Evolutionary conservation across 2,888 invertebrate genomes (phyloP).

Genomic region (Ophraella communa): DNA sequence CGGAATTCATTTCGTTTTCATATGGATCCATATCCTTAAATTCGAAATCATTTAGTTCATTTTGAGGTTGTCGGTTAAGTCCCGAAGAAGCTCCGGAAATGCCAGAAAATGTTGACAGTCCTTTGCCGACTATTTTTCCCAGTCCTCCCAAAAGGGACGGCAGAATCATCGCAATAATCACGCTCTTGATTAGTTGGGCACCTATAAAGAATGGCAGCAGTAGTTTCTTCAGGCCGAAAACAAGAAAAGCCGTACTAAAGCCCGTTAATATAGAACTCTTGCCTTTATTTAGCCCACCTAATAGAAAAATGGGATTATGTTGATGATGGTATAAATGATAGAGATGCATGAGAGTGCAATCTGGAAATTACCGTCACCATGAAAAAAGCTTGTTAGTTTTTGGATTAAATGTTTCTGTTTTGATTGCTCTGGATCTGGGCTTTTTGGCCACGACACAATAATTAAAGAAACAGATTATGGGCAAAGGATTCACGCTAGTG

Average conservation of each 20-base stretch:
- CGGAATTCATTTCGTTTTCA: slow-evolving; percentile 52
- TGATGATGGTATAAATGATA: not conserved
- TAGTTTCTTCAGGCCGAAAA: slow-evolving; percentile 82
- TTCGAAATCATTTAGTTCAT: slow-evolving; percentile 71
- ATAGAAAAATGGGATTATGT: slow-evolving; percentile 2
- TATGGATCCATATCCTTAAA: slow-evolving; percentile 73
- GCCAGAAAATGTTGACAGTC: slow-evolving; percentile 68
- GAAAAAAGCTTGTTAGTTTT: not conserved
- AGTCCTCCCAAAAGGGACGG: slow-evolving; percentile 84
- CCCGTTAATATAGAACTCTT: slow-evolving; percentile 70
- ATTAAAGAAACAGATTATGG: too few species aligned
- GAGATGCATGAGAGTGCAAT: not conserved
- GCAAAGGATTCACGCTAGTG: too few species aligned
- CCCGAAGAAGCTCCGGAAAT: slow-evolving; percentile 61
- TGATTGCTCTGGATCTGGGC: too few species aligned
- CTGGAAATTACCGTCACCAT: not conserved
- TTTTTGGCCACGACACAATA: too few species aligned
- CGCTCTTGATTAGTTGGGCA: slow-evolving; percentile 81
- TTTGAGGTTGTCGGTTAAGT: slow-evolving; percentile 47
- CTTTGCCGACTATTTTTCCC: slow-evolving; percentile 84
- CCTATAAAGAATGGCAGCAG: slow-evolving; percentile 83
- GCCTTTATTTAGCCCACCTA: slow-evolving; percentile 48
- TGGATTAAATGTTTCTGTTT: too few species aligned
- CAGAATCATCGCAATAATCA: slow-evolving; percentile 82
- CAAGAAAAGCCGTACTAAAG: slow-evolving; percentile 72